Conservation (phyloP, 2,113 vertebrate genomes). For the Barbus barbus region DNA sequence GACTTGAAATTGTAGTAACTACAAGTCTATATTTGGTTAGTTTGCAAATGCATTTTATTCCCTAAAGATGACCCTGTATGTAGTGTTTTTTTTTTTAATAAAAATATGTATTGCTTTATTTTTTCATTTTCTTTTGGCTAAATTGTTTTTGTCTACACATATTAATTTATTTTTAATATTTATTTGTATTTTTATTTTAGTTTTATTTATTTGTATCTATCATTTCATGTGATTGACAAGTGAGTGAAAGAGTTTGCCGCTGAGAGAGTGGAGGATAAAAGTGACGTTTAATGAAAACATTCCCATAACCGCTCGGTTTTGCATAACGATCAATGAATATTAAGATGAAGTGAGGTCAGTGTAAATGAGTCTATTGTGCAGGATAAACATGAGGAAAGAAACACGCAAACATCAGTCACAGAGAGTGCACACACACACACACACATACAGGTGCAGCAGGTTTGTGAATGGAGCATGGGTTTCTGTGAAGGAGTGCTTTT, state of each 20-base stretch:
- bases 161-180: not conserved
- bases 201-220: not conserved
- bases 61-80: too few species aligned
- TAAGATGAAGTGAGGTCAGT: conserved; percentile 35
- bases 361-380: conserved; percentile 25
- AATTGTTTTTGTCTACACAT: not conserved
- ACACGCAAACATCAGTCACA: conserved; percentile 33
- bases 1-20: too few species aligned
- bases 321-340: conserved; percentile 25
- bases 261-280: not conserved
- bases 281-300: not conserved
- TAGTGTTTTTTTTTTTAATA: too few species aligned
- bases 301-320: conserved; percentile 2
- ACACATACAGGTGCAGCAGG: conserved; percentile 51
- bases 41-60: not conserved
- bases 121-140: not conserved
- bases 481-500: conserved; percentile 52
- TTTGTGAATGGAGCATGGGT: conserved; percentile 55
- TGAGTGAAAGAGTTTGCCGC: not conserved
- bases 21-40: not conserved
- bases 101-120: too few species aligned
- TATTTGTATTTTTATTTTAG: too few species aligned
- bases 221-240: not conserved
- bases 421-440: conserved; percentile 35
- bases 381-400: conserved; percentile 12